A percentile compares a stretch with the other conserved stretches of the same genome.
These are phyloP conservation scores for Heliothis virescens DNA, from an alignment of 1,140 invertebrate species.

Conservation along the genomic window DNA sequence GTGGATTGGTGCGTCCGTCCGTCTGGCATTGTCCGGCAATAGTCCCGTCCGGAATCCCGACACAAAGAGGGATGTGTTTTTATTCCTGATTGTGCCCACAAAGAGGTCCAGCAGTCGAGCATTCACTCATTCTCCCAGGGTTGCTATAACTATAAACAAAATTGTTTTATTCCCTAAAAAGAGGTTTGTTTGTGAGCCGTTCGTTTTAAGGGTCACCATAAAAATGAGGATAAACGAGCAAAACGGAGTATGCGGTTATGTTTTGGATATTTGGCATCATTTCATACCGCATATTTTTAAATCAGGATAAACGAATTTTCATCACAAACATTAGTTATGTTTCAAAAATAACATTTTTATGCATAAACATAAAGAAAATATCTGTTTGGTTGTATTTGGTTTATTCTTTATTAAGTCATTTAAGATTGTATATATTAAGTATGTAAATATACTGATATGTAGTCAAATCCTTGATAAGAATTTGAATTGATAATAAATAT, in stretches of 20 bases:
- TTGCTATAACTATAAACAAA: constrained; percentile 55
- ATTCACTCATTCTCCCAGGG: constrained; percentile 67
- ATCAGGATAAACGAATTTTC: background rate
- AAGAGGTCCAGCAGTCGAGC: constrained; percentile 71
- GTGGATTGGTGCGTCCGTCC: constrained; percentile 67
- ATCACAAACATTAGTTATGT: background rate
- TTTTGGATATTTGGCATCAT: background rate
- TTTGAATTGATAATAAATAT: no score
- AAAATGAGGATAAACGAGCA: constrained; percentile 24
- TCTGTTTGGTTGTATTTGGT: no score
- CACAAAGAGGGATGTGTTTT: constrained; percentile 76
- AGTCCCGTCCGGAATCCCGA: constrained; percentile 51
- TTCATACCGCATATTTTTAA: background rate
- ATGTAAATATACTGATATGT: no score
- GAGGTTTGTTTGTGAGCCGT: constrained; percentile 31
- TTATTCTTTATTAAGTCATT: no score
- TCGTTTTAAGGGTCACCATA: constrained; percentile 42
- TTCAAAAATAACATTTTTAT: background rate
- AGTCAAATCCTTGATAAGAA: no score
- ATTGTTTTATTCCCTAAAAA: constrained; percentile 45
- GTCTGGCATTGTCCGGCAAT: constrained; percentile 53
- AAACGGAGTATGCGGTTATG: background rate
- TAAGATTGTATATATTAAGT: no score
- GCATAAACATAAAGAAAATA: background rate
- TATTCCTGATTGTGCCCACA: constrained; percentile 76